phyloP scores from a whole-genome alignment of 2,797 vertebrate genomes.

The Ceyx erithaca region DNA sequence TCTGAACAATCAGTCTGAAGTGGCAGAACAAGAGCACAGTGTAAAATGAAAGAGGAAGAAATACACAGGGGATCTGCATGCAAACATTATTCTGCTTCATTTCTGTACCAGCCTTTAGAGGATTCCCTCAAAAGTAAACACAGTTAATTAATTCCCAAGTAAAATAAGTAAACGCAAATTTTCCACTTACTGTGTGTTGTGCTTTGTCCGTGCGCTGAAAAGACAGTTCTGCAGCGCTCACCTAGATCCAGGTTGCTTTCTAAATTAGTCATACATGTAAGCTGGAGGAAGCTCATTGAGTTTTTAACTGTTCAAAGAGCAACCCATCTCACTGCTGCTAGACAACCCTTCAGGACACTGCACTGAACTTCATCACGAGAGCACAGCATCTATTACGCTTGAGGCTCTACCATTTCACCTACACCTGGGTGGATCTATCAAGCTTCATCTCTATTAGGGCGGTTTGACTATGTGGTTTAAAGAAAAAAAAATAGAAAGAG shows the following conservation, averaged over 20 bases:
- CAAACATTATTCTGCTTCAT: slow-evolving; percentile 65
- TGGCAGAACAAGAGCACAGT: slow-evolving; percentile 43
- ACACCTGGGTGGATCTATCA: slow-evolving; percentile 83
- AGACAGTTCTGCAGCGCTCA: slow-evolving; percentile 43
- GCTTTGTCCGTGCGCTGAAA: slow-evolving; percentile 65
- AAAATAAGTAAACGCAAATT: slow-evolving; percentile 69
- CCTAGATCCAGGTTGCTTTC: slow-evolving; percentile 77
- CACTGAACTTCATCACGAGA: slow-evolving; percentile 78
- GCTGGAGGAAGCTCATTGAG: slow-evolving; percentile 51
- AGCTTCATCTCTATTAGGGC: slow-evolving; percentile 79
- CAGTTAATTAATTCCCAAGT: slow-evolving; percentile 73
- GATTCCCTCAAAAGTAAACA: slow-evolving; percentile 75
- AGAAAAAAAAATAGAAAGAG: slow-evolving; percentile 26
- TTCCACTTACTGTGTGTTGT: slow-evolving; percentile 77
- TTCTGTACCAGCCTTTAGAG: slow-evolving; percentile 72
- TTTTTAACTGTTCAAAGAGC: slow-evolving; percentile 70
- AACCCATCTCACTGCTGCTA: slow-evolving; percentile 54
- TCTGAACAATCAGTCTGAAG: slow-evolving; percentile 27
- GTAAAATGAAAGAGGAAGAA: slow-evolving; percentile 60
- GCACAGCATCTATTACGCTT: slow-evolving; percentile 66
- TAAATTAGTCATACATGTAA: slow-evolving; percentile 66
- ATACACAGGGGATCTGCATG: slow-evolving; percentile 53
- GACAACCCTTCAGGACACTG: slow-evolving; percentile 71
- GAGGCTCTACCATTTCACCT: slow-evolving; percentile 80
- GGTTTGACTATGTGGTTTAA: slow-evolving; percentile 72